phyloP scores from a whole-genome alignment of 2,113 vertebrate species.

The Prinia subflava region DNA sequence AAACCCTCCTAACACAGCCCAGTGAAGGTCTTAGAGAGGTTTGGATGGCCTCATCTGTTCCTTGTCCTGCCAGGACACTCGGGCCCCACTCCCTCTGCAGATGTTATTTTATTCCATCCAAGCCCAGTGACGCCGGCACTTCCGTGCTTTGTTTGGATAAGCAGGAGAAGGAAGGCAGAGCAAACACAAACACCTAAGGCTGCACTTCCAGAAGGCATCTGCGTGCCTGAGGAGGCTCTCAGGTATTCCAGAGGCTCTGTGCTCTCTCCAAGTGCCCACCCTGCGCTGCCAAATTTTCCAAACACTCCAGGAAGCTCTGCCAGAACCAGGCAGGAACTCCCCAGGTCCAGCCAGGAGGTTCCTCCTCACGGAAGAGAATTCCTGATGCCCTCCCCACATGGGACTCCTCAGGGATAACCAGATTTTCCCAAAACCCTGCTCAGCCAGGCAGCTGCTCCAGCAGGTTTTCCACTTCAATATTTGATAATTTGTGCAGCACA shows the following conservation, averaged over 20 bases:
- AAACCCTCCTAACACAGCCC: neutral
- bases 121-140: neutral
- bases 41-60: accelerated
- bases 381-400: accelerated
- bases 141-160: slow-evolving; percentile 27
- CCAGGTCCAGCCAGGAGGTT: neutral
- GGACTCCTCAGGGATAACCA: neutral
- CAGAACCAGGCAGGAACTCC: neutral
- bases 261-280: neutral
- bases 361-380: accelerated
- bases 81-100: neutral
- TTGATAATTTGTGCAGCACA: neutral
- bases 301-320: neutral
- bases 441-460: neutral
- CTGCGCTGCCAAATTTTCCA: neutral
- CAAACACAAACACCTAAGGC: neutral
- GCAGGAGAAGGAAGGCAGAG: neutral
- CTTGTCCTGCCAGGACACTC: neutral
- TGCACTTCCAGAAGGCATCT: neutral
- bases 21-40: accelerated
- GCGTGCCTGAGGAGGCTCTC: neutral
- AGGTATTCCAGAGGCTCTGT: accelerated
- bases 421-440: accelerated
- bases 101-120: neutral
- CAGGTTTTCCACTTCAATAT: neutral